Evolutionary conservation across 1,140 invertebrate genomes (phyloP), one percentile per base, ranked within the genome.

Genomic region (Dufourea novaeangliae): DNA sequence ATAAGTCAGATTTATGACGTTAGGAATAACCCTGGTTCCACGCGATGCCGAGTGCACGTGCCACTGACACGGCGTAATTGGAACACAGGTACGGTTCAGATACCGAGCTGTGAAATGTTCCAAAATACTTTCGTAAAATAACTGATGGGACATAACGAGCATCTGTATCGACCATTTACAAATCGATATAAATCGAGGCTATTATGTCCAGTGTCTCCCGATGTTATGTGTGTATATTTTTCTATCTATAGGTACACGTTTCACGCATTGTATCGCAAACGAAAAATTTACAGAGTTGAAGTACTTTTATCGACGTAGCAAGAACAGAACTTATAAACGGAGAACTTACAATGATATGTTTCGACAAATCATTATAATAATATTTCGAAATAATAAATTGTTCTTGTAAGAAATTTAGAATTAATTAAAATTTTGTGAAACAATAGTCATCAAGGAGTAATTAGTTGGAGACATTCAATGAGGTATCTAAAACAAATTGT

Each of bases 121-220:
- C 46, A 50, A 50, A 50, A n/a, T 50, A 20, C 41, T 46, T 46
- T 50, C 46, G 8, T 50, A 50, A n/a, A 50, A 50, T 50, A 50
- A 50, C 46, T 50, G 46, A 50, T n/a, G 46, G 20, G 20, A 8
- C 20, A n/a, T 50, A 50, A 22, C 46, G 20, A n/a, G 20, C 20
- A 7, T n/a, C 20, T 50, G 46, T 50, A n/a, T 4, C 20, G 6
- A 8, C 46, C 20, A n/a, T 7, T n/a, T 50, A n/a, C 8, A n/a
- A n/a, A 50, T 50, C 46, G 20, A 50, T 50, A 50, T n/a, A 50
- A 50, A 50, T 50, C n/a, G 20, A 50, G 8, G 46, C 5, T 50
- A n/a, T 50, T 50, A 50, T 50, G 7, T 50, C 20, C 20, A 5
- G 6, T 50, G 20, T n/a, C 20, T 50, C 46, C 7, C n/a, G 17